These are phyloP conservation scores for Drosophila kanekoi DNA, from an alignment of 2,888 invertebrate species.

Conservation along the genomic window DNA sequence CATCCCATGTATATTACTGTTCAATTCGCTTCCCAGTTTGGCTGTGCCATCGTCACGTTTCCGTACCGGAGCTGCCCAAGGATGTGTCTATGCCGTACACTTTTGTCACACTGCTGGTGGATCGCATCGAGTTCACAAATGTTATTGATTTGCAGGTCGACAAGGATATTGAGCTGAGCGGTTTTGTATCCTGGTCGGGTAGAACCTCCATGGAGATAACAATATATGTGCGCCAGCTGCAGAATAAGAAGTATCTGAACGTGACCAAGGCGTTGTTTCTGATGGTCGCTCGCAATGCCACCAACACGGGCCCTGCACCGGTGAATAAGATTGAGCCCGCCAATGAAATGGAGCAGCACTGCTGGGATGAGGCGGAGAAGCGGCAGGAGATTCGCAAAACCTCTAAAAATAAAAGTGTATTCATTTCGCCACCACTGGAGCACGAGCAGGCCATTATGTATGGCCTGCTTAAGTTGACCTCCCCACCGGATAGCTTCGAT, in stretches of 20 bases:
- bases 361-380: constrained; percentile 87
- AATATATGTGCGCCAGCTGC: constrained; percentile 88
- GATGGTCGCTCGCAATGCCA: constrained; percentile 90
- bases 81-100: constrained; percentile 87
- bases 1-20: too few relatives aligned
- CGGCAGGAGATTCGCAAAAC: constrained; percentile 86
- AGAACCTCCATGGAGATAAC: constrained; percentile 90
- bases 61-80: constrained; percentile 86
- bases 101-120: constrained; percentile 91
- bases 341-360: constrained; percentile 87
- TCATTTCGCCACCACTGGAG: constrained; percentile 88
- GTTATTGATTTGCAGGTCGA: constrained; percentile 83
- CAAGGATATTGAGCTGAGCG: constrained; percentile 89
- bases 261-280: constrained; percentile 89
- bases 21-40: constrained; percentile 91
- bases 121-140: constrained; percentile 87
- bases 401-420: constrained; percentile 86
- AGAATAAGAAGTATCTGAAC: constrained; percentile 62
- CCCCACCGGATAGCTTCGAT: constrained; percentile 86
- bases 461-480: constrained; percentile 87
- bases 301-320: constrained; percentile 86
- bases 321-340: constrained; percentile 87
- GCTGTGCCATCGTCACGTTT: constrained; percentile 89
- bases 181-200: constrained; percentile 91
- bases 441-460: constrained; percentile 89